Percentiles rank a stretch among this genome's conserved stretches.
phyloP scores from a whole-genome alignment of 2,797 vertebrate genomes.

The Neostethus bicornis region DNA sequence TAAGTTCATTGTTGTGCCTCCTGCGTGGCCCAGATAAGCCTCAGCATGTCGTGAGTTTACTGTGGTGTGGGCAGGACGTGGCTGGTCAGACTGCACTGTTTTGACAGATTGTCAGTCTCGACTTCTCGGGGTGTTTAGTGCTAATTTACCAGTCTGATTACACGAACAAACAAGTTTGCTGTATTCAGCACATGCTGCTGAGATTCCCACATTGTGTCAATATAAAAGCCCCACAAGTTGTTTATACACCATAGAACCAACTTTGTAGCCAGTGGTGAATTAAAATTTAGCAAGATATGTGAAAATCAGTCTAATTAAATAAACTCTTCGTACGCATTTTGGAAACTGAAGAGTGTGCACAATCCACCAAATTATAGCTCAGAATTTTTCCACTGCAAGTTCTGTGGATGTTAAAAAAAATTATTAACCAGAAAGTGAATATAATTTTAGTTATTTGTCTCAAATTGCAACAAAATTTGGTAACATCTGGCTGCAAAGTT shows the following conservation, averaged over 20 bases:
- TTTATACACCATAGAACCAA: constrained; percentile 14
- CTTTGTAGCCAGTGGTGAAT: constrained; percentile 13
- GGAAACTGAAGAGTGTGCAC: neutral
- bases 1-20: constrained; percentile 75
- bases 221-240: constrained; percentile 15
- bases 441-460: neutral
- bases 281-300: neutral
- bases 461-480: neutral
- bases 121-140: constrained; percentile 55
- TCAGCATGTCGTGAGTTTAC: constrained; percentile 36
- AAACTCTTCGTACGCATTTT: neutral
- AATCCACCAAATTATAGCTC: neutral
- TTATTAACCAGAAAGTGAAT: neutral
- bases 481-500: neutral
- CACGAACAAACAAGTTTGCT: constrained; percentile 40
- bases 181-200: constrained; percentile 14
- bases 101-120: constrained; percentile 56
- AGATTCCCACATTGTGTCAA: constrained; percentile 5
- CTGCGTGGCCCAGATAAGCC: constrained; percentile 75
- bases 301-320: neutral
- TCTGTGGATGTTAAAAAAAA: neutral
- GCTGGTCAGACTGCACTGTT: constrained; percentile 41
- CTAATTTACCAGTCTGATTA: constrained; percentile 64
- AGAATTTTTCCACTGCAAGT: neutral
- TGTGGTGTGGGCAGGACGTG: constrained; percentile 41